These are phyloP conservation scores for Danio aesculapii DNA, from an alignment of 2,797 vertebrate species.

Conservation along the genomic window DNA sequence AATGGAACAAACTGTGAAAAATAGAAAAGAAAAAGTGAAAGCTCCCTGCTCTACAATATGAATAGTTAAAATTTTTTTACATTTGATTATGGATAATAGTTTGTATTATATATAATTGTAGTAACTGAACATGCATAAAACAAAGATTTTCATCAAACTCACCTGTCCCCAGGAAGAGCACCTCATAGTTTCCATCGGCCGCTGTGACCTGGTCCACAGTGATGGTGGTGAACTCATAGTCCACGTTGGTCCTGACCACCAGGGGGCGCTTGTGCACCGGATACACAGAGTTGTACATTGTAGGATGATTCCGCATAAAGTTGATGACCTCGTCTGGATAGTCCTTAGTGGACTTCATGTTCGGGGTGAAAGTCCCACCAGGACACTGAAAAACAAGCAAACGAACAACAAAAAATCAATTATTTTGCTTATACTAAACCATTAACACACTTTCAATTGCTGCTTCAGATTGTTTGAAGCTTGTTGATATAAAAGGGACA, in stretches of 20 bases:
- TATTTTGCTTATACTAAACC: neutral
- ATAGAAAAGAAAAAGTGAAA: neutral
- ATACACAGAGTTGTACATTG: conserved; percentile 96
- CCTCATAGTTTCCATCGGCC: conserved; percentile 97
- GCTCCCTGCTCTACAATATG: neutral
- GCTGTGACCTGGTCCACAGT: conserved; percentile 98
- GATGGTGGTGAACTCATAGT: conserved; percentile 96
- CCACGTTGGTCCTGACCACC: conserved; percentile 92
- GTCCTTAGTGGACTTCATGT: conserved; percentile 98
- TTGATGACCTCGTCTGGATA: conserved; percentile 99
- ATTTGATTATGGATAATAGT: neutral
- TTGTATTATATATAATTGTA: neutral
- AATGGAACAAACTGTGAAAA: too few species aligned
- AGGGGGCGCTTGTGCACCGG: conserved; percentile 95
- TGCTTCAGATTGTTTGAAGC: neutral
- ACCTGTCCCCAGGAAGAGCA: conserved; percentile 99
- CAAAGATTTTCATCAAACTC: conserved; percentile 58
- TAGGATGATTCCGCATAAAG: conserved; percentile 96
- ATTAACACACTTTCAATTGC: neutral
- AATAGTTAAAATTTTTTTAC: neutral
- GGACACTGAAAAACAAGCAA: conserved; percentile 83
- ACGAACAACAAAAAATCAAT: too few species aligned
- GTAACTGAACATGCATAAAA: neutral
- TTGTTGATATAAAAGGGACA: neutral
- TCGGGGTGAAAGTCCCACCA: conserved; percentile 96